These are phyloP conservation scores for Callipepla californica DNA, from an alignment of 2,113 vertebrate species.

Conservation along the genomic window DNA sequence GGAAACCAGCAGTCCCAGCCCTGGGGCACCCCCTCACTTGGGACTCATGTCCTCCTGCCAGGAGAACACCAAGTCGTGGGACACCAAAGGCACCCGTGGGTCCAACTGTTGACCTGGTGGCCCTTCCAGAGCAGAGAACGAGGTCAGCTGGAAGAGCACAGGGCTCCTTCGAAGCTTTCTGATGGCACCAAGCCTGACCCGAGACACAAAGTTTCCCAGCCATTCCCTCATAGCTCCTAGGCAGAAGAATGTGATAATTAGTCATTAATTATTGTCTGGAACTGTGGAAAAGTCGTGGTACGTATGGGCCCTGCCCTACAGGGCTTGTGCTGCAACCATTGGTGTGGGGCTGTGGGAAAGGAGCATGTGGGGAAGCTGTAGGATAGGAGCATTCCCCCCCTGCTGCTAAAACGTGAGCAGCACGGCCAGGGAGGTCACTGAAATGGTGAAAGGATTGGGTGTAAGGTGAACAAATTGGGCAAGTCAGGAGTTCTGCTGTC, in stretches of 20 bases:
- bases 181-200: not conserved
- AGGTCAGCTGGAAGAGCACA: not conserved
- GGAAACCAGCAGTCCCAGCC: rapidly evolving
- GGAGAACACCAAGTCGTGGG: rapidly evolving
- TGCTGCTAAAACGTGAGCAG: not conserved
- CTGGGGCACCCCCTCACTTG: not conserved
- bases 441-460: not conserved
- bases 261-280: not conserved
- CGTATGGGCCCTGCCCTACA: not conserved
- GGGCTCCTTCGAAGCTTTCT: not conserved
- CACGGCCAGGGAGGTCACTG: not conserved
- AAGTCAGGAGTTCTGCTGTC: not conserved
- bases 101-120: not conserved
- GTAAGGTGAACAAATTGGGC: not conserved
- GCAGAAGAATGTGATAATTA: not conserved
- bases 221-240: not conserved
- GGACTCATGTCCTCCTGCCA: not conserved
- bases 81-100: not conserved
- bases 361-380: not conserved
- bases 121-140: not conserved
- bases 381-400: not conserved
- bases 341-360: not conserved
- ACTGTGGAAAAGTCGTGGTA: not conserved
- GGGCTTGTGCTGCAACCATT: not conserved
- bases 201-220: not conserved